Base-by-base conservation (phyloP, 2,888 invertebrate genomes). In the Papilio gigon region DNA sequence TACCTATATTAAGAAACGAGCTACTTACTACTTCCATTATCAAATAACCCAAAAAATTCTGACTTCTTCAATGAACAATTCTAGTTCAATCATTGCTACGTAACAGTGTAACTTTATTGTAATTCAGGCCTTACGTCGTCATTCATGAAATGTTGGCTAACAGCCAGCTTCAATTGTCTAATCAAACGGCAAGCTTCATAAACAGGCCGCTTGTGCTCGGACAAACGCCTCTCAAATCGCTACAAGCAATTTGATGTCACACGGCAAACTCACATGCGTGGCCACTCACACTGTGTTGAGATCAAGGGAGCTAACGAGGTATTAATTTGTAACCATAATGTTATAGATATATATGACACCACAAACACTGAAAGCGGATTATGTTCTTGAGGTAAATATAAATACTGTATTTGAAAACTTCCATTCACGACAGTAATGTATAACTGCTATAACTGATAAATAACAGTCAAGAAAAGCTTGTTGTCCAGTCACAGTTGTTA, bases 121-220 rank as follows among this genome's bases (percentile, higher is more conserved):
- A 50, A 25, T 50, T 50, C 9, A 5, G 6, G 3, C 22, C 22
- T 50, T 25, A 30, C 30, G 30, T 25, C 8, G 27, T 30, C 30
- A 30, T 56, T 30, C n/a, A 56, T 56, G 53, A 30, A 25, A 22
- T 5, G 9, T 30, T 56, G 30, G 53, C 53, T 27, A 9, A 17
- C 27, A 27, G 27, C 30, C 53, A 56, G 53, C 30, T 56, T 56
- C 53, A 30, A 56, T 56, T 56, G 30, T 30, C 27, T n/a, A 53
- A 56, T 56, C 53, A 56, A 30, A 56, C n/a, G 11, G 30, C 50
- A 53, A 53, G 27, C 53, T 56, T 56, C n/a, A 17, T 56, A 56
- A 56, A 56, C 53, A 56, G 30, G 1, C 2, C 47, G 47, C 11
- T 2, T 47, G 44, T 20, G 6, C 9, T n/a, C 53, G n/a, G 27